Evolutionary conservation across 2,113 vertebrate genomes (phyloP).

Genomic region (Eptesicus fuscus): DNA sequence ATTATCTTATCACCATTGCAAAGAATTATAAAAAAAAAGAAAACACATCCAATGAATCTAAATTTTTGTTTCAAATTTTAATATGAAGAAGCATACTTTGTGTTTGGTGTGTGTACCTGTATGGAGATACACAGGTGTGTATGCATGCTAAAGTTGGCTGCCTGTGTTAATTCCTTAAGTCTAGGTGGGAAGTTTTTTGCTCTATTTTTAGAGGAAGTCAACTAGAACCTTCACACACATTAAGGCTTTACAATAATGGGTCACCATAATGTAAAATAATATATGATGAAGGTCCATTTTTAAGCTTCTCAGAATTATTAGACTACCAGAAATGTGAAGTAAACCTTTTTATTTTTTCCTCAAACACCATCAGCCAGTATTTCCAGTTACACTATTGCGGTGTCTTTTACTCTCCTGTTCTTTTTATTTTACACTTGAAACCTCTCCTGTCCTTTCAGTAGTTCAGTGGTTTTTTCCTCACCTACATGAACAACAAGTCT

Average conservation of each 20-base stretch:
- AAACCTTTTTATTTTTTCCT: neutral
- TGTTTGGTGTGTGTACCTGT: neutral
- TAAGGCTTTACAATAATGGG: neutral
- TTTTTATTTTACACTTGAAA: neutral
- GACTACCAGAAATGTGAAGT: neutral
- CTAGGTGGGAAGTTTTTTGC: neutral
- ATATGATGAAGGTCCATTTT: neutral
- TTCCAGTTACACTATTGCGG: neutral
- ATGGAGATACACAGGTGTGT: neutral
- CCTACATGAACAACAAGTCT: neutral
- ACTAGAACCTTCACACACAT: neutral
- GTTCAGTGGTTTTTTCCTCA: neutral
- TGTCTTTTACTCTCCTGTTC: neutral
- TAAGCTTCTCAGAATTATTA: neutral
- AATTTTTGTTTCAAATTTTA: constrained; percentile 6
- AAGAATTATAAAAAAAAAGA: neutral
- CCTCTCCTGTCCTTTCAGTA: neutral
- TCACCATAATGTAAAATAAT: neutral
- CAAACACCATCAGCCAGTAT: neutral
- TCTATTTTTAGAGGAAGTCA: neutral
- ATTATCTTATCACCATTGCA: constrained; percentile 2
- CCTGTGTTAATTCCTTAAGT: neutral
- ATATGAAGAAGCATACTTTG: neutral
- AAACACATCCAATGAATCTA: neutral
- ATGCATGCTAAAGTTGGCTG: neutral